Conservation (phyloP, 2,113 vertebrate genomes). For the Coregonus clupeaformis region DNA sequence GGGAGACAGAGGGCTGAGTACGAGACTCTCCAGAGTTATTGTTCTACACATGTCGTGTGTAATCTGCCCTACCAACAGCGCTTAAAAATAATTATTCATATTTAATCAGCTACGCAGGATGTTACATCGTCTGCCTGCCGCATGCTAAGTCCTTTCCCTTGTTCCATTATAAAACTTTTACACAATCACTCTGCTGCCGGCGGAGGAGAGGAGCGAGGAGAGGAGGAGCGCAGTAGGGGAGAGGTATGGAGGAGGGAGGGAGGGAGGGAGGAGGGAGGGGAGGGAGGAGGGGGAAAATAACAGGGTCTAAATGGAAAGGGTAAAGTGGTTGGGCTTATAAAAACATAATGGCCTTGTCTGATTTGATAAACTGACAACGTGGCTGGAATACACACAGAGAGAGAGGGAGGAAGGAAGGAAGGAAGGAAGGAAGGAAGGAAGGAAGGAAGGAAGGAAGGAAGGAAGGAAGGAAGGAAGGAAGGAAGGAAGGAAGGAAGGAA, state of each 20-base stretch:
- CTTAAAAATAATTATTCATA: conserved; percentile 79
- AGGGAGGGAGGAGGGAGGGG: conserved; percentile 40
- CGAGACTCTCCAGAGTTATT: conserved; percentile 62
- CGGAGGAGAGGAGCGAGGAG: conserved; percentile 11
- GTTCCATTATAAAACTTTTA: conserved; percentile 82
- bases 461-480: not conserved
- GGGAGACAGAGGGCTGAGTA: conserved; percentile 33
- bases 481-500: too few species aligned
- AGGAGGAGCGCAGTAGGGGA: conserved; percentile 41
- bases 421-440: not conserved
- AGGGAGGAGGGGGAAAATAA: not conserved
- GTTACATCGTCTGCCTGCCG: conserved; percentile 59
- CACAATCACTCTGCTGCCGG: not conserved
- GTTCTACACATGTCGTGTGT: conserved; percentile 77
- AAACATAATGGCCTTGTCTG: conserved; percentile 80
- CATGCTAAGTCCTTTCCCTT: conserved; percentile 79
- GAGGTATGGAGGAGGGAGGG: not conserved
- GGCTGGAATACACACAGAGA: conserved; percentile 53
- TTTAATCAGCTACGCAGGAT: conserved; percentile 71
- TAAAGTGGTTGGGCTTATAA: conserved; percentile 80
- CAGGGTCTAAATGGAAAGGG: conserved; percentile 71
- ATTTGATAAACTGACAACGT: conserved; percentile 72
- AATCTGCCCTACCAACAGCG: conserved; percentile 69
- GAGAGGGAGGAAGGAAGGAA: conserved; percentile 5
- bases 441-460: not conserved